phyloP scores from a whole-genome alignment of 1,140 invertebrate species.

The Lethrus apterus region DNA sequence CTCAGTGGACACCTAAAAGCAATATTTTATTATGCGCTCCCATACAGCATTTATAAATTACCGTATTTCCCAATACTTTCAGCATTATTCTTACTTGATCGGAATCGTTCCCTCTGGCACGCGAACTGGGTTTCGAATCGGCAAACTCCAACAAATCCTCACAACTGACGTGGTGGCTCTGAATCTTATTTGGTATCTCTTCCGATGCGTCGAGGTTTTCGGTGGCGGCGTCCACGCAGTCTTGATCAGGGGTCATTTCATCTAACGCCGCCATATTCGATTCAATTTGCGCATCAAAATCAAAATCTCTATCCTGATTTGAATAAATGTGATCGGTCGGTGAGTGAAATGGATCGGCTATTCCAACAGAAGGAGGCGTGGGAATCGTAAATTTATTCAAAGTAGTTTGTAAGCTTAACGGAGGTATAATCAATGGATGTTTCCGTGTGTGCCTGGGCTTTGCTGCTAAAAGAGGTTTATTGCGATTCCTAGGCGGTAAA shows the following conservation, averaged over 20 bases:
- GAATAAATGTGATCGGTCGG: not conserved
- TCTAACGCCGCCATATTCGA: constrained; percentile 58
- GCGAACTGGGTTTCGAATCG: constrained; percentile 72
- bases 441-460: constrained; percentile 76
- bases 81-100: constrained; percentile 89
- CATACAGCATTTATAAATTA: constrained; percentile 39
- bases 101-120: constrained; percentile 73
- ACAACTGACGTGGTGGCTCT: constrained; percentile 76
- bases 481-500: constrained; percentile 73
- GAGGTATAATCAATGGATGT: constrained; percentile 79
- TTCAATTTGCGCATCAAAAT: constrained; percentile 55
- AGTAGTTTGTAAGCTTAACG: constrained; percentile 50
- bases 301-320: not conserved
- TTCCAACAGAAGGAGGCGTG: constrained; percentile 1
- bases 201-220: constrained; percentile 21
- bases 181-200: constrained; percentile 20
- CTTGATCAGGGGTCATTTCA: constrained; percentile 35
- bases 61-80: constrained; percentile 78
- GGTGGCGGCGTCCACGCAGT: constrained; percentile 31
- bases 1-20: constrained; percentile 45
- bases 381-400: constrained; percentile 45
- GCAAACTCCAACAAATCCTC: constrained; percentile 89
- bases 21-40: not conserved
- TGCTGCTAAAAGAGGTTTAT: constrained; percentile 54
- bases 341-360: constrained; percentile 8